These are phyloP conservation scores for Lasaia peninsularis DNA, from an alignment of 1,140 invertebrate genomes.

Conservation along the genomic window DNA sequence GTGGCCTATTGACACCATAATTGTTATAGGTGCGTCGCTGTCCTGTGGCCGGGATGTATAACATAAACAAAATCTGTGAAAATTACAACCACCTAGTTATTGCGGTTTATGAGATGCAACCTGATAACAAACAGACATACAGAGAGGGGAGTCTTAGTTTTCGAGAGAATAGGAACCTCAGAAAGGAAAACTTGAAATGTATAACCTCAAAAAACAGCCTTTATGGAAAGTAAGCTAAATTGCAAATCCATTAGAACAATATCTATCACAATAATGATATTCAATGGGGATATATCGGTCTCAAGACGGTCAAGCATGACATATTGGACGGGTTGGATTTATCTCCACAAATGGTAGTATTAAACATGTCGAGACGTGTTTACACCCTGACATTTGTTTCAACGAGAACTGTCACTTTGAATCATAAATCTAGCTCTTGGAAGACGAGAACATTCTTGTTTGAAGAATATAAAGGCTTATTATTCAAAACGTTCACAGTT, in stretches of 20 bases:
- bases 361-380: slow-evolving; percentile 6
- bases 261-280: background rate
- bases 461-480: no score
- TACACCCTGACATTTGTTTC: slow-evolving; percentile 4
- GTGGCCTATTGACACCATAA: no score
- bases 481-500: no score
- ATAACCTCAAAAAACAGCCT: background rate
- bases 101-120: no score
- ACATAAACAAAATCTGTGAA: no score
- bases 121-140: no score
- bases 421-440: slow-evolving; percentile 6
- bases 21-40: no score
- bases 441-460: background rate
- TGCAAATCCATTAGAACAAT: background rate
- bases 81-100: no score
- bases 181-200: no score
- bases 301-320: slow-evolving; percentile 1
- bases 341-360: slow-evolving; percentile 1
- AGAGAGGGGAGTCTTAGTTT: no score
- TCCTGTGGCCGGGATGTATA: no score
- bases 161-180: no score
- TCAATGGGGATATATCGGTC: background rate
- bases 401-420: background rate
- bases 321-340: slow-evolving; percentile 1
- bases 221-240: background rate